Conservation (phyloP, 2,888 invertebrate species). For the Gnatocerus cornutus region DNA sequence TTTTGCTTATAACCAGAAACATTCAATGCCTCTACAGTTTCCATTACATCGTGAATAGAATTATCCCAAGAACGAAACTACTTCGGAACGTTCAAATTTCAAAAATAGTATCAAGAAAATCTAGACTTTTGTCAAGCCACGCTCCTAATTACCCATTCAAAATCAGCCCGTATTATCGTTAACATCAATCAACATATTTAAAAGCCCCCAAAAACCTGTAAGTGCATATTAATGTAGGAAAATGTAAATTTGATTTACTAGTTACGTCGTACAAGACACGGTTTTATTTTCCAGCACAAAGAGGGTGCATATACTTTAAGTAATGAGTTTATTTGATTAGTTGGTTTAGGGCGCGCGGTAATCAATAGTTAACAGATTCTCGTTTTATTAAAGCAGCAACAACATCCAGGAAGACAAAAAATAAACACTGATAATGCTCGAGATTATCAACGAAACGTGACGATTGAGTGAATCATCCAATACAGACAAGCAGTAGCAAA, state of each 20-base stretch:
- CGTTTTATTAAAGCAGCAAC: background rate
- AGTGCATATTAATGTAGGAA: slow-evolving; percentile 30
- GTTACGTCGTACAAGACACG: slow-evolving; percentile 20
- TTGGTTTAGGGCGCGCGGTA: slow-evolving; percentile 27
- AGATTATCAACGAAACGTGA: slow-evolving; percentile 18
- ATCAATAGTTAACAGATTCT: slow-evolving; percentile 36
- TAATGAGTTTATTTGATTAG: slow-evolving; percentile 43
- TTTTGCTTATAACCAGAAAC: no score
- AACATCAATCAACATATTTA: slow-evolving; percentile 34
- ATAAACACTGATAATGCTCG: background rate
- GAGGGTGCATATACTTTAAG: slow-evolving; percentile 39
- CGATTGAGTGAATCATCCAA: slow-evolving; percentile 7
- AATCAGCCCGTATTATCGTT: slow-evolving; percentile 26
- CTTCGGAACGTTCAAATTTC: no score
- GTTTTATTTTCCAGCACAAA: slow-evolving; percentile 16
- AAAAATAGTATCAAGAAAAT: no score
- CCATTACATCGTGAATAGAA: no score
- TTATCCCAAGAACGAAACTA: no score
- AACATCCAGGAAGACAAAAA: background rate
- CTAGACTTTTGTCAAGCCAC: background rate
- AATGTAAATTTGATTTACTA: slow-evolving; percentile 34
- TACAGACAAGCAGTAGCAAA: background rate
- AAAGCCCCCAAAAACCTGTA: slow-evolving; percentile 18
- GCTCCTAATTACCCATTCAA: slow-evolving; percentile 20
- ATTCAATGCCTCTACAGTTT: no score